Base-by-base conservation (phyloP, 1,140 invertebrate species). In the Drosophila bocqueti region DNA sequence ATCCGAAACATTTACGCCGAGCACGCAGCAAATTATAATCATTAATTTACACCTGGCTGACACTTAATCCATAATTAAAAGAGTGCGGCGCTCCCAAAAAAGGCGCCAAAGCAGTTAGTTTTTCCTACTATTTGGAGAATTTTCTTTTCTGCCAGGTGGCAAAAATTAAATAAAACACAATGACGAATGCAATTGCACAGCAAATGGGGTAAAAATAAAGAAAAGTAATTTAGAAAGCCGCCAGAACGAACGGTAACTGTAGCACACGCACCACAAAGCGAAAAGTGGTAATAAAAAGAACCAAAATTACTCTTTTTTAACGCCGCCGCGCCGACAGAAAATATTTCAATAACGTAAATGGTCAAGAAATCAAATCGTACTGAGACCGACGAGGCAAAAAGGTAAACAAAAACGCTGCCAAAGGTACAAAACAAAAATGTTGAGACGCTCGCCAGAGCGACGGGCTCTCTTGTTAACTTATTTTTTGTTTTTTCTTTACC, bases 331-430 rank as follows among this genome's bases (percentile, higher is more conserved):
- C 73, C 65, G 68, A 77, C 45, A 55, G 46, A 60, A 83, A 45
- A 62, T 78, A 84, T 79, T 89, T 78, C 81, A 87, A 83, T 89
- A 89, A 85, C 84, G 85, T 89, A 89, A 89, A 89, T 89, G 84
- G 81, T 90, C 84, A 89, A 89, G 84, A 89, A 89, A 89, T 89
- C 84, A 84, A 79, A 90, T 43, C 84, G 81, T 68, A 89, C 84
- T 89, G 63, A 65, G 54, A 34, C 36, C 38, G 38, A 59, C 54
- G 76, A 81, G 72, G 49, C 75, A 89, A 89, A 87, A 87, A 87
- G 84, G 84, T 87, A 87, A 87, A 87, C 84, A 87, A 87, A 87
- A 87, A 84, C 79, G 84, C 85, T 81, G 78, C 61, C 81, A 76
- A 89, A 84, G 84, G 84, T 87, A 80, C 77, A 67, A 89, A 65